Percentiles rank a stretch among this genome's conserved stretches.
Evolutionary conservation across 2,113 vertebrate genomes (phyloP).

Genomic region (Pedetes capensis): DNA sequence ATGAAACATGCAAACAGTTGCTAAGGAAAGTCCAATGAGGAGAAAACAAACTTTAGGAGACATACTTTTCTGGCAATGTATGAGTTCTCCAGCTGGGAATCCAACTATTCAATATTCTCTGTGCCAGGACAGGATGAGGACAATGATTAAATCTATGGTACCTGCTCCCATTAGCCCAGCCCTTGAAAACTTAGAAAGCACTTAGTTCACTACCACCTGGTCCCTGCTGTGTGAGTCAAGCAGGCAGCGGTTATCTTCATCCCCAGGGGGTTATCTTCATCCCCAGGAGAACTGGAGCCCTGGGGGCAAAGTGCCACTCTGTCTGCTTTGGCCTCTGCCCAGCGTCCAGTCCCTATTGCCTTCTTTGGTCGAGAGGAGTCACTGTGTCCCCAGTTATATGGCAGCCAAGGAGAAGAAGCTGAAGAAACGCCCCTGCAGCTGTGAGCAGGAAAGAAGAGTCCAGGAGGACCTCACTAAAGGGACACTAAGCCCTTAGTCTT

Average conservation of each 20-base stretch:
- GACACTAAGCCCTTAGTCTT: not conserved
- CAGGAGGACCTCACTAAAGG: not conserved
- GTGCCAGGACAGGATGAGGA: not conserved
- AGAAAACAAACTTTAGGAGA: not conserved
- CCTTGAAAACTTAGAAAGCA: not conserved
- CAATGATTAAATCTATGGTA: not conserved
- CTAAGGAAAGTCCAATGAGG: not conserved
- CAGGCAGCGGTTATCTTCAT: not conserved
- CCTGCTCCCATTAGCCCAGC: not conserved
- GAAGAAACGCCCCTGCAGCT: not conserved
- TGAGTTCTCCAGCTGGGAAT: not conserved
- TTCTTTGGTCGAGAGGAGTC: not conserved
- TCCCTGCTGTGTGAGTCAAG: not conserved
- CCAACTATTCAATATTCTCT: not conserved
- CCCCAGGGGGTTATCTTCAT: not conserved
- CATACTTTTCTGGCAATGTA: not conserved
- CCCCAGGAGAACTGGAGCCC: not conserved
- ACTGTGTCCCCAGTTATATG: not conserved
- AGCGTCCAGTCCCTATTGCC: not conserved
- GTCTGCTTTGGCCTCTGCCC: not conserved
- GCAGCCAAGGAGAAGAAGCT: not conserved
- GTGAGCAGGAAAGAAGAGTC: not conserved
- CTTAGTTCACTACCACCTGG: not conserved
- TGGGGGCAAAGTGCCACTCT: not conserved
- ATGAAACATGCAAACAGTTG: not conserved